phyloP scores from a whole-genome alignment of 2,888 invertebrate species.

The Platerodrilus igneus region DNA sequence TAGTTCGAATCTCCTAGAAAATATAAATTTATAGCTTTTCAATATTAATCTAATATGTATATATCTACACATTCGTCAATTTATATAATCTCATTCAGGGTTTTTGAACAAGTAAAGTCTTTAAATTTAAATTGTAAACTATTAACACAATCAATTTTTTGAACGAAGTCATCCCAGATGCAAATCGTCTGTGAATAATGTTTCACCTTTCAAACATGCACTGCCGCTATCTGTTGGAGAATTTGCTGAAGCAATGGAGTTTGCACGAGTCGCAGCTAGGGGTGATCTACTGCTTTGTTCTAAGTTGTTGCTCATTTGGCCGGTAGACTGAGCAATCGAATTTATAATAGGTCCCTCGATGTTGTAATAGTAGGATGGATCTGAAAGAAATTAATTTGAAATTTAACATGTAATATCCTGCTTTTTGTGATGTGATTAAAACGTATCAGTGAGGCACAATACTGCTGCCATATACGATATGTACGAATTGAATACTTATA shows the following conservation, averaged over 20 bases:
- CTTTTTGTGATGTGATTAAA: no score
- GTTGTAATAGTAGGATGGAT: constrained; percentile 62
- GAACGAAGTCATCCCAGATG: constrained; percentile 33
- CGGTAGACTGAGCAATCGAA: constrained; percentile 31
- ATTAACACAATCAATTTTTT: background rate
- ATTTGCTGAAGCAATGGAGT: constrained; percentile 64
- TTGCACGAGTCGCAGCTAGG: constrained; percentile 65
- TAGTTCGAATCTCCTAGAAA: constrained; percentile 12
- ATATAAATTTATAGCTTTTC: constrained; percentile 19
- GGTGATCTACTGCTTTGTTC: constrained; percentile 64
- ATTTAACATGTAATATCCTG: no score
- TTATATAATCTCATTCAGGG: constrained; percentile 1
- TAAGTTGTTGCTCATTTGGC: constrained; percentile 31
- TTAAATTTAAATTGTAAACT: background rate
- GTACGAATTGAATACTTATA: no score
- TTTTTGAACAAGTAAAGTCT: background rate
- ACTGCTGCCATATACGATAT: no score
- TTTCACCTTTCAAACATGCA: constrained; percentile 62
- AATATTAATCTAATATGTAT: constrained; percentile 12
- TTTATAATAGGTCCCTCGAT: constrained; percentile 42
- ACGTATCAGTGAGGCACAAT: no score
- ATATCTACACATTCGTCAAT: constrained; percentile 18
- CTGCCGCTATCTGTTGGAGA: constrained; percentile 63
- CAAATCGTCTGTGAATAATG: constrained; percentile 42
- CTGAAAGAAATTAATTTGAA: constrained; percentile 42